phyloP scores from a whole-genome alignment of 2,888 invertebrate species.

The Caenorhabditis panamensis region DNA sequence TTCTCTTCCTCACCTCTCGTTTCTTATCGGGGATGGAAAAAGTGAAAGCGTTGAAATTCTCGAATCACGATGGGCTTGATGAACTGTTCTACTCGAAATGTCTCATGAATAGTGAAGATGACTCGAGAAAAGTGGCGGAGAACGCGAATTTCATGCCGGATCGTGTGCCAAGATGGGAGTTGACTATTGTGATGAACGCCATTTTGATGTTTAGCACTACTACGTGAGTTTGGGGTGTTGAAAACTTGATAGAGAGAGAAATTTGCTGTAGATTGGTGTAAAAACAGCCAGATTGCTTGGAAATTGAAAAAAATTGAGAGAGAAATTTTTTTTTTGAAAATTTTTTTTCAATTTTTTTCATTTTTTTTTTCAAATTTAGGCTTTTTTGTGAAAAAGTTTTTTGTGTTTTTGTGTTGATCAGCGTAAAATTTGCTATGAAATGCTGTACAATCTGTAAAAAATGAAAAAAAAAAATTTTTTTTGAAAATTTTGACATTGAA shows the following conservation, averaged over 20 bases:
- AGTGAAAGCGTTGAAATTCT: background rate
- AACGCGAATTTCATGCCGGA: conserved; percentile 13
- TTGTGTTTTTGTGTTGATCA: background rate
- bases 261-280: background rate
- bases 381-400: background rate
- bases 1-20: conserved; percentile 23
- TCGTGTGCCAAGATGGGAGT: conserved; percentile 27
- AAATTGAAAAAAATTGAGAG: too few species aligned
- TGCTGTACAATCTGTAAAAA: background rate
- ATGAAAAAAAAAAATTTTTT: background rate
- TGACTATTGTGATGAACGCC: conserved; percentile 29
- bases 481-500: too few species aligned
- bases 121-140: conserved; percentile 21
- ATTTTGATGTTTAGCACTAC: conserved; percentile 36
- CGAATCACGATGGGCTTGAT: background rate
- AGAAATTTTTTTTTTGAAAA: too few species aligned
- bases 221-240: conserved; percentile 11
- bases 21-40: background rate
- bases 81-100: conserved; percentile 44
- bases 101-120: conserved; percentile 1
- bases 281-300: too few species aligned
- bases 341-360: too few species aligned
- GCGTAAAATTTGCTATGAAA: background rate
- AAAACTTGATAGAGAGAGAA: background rate
- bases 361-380: too few species aligned